Base-by-base conservation (phyloP, 2,888 invertebrate species). In the Latrodectus elegans region DNA sequence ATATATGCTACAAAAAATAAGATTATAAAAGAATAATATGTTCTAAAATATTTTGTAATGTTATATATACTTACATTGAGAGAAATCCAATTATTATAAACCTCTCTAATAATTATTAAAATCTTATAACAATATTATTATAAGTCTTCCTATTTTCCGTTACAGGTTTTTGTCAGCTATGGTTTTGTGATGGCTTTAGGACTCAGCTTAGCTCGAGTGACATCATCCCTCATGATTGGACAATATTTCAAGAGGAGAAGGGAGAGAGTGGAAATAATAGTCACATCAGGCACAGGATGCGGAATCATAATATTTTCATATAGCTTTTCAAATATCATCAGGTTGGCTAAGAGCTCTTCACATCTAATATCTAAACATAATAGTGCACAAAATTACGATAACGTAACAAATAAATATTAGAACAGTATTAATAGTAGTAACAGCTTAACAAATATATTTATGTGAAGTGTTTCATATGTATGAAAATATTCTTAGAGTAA, bases 111-210 rank as follows among this genome's bases (percentile, higher is more conserved):
- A 38, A 6, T 38, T 38, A 38, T 38, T 38, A 4, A 68, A 17
- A 68, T 15, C 38, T 72, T n/a, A 49, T 14, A 15, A 72, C 22
- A 51, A 8, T 15, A 51, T 38, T 38, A 38, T 38, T 38, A 6
- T 38, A 3, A 15, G 12, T 22, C 4, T 8, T 67, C 97, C 97
- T 93, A 51, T 12, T 73, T 60, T 68, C 14, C 84, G 94, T 91
- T 94, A 96, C 97, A 97, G 92, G 94, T 97, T 88, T 96, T 96
- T 93, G 95, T 97, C 94, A 96, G 96, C 93, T 96, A 95, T 91
- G 94, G 96, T 67, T 95, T 96, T 38, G 85, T 91, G 87, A 87
- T 89, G 93, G 96, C 96, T 67, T 95, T 96, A 79, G 97, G 97
- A 84, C 96, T 96, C 83, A 96, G 96, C 64, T 94, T 97, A 92